Conservation (phyloP, 1,140 invertebrate genomes). For the Drosophila pectinifera region DNA sequence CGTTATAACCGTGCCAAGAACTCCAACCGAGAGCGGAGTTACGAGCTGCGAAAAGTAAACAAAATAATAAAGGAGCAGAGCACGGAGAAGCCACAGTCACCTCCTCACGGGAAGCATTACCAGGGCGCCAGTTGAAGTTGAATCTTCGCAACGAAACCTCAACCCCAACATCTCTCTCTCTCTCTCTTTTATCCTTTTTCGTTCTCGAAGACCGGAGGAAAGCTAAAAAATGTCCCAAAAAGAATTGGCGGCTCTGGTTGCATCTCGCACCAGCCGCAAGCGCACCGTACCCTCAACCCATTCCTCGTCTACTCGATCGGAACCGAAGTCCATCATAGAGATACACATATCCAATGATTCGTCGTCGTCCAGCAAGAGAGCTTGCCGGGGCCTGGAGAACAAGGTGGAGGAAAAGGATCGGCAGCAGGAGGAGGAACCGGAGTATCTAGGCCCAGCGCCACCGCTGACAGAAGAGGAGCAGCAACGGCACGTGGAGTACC, state of each 20-base stretch:
- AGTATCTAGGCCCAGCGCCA: background rate
- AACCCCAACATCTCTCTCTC: slow-evolving; percentile 14
- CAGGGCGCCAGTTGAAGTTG: slow-evolving; percentile 20
- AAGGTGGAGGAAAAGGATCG: background rate
- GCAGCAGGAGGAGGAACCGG: slow-evolving; percentile 3
- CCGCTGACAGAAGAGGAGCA: slow-evolving; percentile 57
- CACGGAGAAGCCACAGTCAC: slow-evolving; percentile 35
- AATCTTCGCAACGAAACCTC: slow-evolving; percentile 16
- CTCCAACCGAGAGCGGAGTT: background rate
- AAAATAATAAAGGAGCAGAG: slow-evolving; percentile 21
- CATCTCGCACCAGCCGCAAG: slow-evolving; percentile 26
- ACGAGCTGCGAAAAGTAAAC: too few species aligned
- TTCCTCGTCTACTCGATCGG: slow-evolving; percentile 24
- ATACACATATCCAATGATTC: slow-evolving; percentile 72
- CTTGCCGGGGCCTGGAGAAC: slow-evolving; percentile 16
- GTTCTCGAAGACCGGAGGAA: slow-evolving; percentile 18
- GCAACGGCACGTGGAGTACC: slow-evolving; percentile 55
- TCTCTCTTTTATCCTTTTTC: slow-evolving; percentile 27
- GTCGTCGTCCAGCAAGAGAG: slow-evolving; percentile 27
- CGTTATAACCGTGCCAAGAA: slow-evolving; percentile 19
- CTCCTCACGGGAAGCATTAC: slow-evolving; percentile 38
- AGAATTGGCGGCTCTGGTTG: slow-evolving; percentile 34
- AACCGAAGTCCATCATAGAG: slow-evolving; percentile 72
- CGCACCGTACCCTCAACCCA: slow-evolving; percentile 7
- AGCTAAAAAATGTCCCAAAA: slow-evolving; percentile 34